Conservation (phyloP, 2,113 vertebrate species). For the Leucopsar rothschildi region DNA sequence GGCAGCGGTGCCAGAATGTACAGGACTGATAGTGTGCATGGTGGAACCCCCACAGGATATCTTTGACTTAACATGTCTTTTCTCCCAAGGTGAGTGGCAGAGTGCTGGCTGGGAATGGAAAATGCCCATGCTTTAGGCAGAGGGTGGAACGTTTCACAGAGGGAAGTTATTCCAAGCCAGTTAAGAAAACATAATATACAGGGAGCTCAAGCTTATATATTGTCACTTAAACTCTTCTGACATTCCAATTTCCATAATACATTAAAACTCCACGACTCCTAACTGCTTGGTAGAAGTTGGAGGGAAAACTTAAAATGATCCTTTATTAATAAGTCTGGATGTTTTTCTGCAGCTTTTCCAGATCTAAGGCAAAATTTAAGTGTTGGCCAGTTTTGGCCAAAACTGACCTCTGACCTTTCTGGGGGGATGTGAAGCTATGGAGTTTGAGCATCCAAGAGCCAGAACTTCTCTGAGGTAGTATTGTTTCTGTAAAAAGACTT, state of each 20-base stretch:
- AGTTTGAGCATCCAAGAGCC: not conserved
- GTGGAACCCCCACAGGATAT: not conserved
- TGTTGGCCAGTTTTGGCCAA: not conserved
- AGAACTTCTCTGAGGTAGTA: not conserved
- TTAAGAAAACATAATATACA: not conserved
- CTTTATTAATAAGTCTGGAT: not conserved
- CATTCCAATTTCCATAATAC: not conserved
- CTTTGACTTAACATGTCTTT: not conserved
- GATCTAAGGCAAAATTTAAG: not conserved
- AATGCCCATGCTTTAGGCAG: fast-evolving
- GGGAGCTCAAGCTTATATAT: not conserved
- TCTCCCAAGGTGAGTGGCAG: not conserved
- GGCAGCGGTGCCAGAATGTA: not conserved
- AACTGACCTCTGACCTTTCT: not conserved
- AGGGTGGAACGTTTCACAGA: not conserved
- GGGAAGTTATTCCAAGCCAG: not conserved
- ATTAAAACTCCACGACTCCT: not conserved
- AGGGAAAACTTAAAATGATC: not conserved
- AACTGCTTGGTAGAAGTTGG: not conserved
- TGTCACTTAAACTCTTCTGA: not conserved
- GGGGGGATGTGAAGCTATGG: not conserved
- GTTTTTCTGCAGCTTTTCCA: not conserved
- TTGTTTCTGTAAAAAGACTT: not conserved
- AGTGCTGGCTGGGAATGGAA: not conserved
- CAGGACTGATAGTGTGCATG: not conserved